Evolutionary conservation across 2,113 vertebrate genomes (phyloP).

Genomic region (Pelodiscus sinensis): DNA sequence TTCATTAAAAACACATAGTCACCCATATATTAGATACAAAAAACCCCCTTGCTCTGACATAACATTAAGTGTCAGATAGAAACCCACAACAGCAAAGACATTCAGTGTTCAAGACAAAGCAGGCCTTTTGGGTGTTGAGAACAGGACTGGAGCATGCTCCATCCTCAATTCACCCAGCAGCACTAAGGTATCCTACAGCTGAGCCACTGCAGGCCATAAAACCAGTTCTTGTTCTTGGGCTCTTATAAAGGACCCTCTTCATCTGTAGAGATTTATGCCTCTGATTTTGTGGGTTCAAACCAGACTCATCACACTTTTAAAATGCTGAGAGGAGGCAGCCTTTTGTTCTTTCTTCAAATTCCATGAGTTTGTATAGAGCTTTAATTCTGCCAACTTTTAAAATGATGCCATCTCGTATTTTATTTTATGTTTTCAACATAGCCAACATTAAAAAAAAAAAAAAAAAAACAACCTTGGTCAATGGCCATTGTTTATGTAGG

Average conservation of each 20-base stretch:
- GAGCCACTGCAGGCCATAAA: slow-evolving; percentile 59
- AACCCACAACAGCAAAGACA: slow-evolving; percentile 69
- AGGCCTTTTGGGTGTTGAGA: slow-evolving; percentile 62
- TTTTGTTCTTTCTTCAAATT: slow-evolving; percentile 64
- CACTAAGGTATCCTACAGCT: slow-evolving; percentile 50
- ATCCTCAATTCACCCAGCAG: slow-evolving; percentile 70
- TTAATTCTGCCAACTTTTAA: not conserved
- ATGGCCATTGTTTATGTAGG: not conserved
- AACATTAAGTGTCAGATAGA: slow-evolving; percentile 73
- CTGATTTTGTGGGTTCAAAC: not conserved
- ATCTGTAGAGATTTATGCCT: slow-evolving; percentile 18
- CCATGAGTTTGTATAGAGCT: not conserved
- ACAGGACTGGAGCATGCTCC: slow-evolving; percentile 62
- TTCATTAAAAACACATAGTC: slow-evolving; percentile 76
- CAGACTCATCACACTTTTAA: not conserved
- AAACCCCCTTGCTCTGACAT: slow-evolving; percentile 67
- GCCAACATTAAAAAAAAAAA: not conserved
- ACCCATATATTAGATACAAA: slow-evolving; percentile 74
- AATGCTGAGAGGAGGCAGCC: not conserved
- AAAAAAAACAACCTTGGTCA: not conserved
- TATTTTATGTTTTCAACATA: not conserved
- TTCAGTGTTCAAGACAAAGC: slow-evolving; percentile 65
- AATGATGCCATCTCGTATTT: not conserved
- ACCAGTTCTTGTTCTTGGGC: slow-evolving; percentile 56
- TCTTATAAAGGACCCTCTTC: slow-evolving; percentile 64